A percentile compares a stretch with the other conserved stretches of the same genome.
Evolutionary conservation across 2,888 invertebrate genomes (phyloP).

Genomic region (Neuroscelio doddi): DNA sequence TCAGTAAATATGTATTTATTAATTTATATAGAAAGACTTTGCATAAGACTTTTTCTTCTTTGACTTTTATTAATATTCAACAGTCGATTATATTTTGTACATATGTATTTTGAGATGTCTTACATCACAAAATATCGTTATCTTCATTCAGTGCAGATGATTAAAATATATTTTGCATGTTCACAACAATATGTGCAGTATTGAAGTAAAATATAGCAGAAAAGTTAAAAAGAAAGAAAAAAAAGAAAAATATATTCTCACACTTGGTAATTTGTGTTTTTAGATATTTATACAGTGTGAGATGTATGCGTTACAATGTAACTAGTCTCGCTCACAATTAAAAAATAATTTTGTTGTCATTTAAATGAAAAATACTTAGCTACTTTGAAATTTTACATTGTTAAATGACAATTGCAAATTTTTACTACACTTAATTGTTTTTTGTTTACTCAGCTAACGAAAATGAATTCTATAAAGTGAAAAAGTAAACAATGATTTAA

Average conservation of each 20-base stretch:
- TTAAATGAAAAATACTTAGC: background rate
- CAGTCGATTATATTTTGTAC: background rate
- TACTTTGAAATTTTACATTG: background rate
- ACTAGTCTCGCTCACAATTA: constrained; percentile 5
- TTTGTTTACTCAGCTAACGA: background rate
- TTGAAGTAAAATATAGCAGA: too few species aligned
- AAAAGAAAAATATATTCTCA: background rate
- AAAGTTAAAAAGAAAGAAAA: background rate
- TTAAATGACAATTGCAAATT: background rate
- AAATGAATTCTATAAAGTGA: background rate
- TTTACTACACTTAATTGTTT: background rate
- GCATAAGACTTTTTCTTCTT: background rate
- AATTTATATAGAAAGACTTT: background rate
- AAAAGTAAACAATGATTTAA: background rate
- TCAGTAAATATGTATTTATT: background rate
- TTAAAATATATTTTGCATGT: background rate
- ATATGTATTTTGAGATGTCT: background rate
- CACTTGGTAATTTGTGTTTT: background rate
- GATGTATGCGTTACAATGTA: constrained; percentile 1
- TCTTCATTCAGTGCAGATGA: too few species aligned
- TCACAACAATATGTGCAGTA: background rate
- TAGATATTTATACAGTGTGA: background rate
- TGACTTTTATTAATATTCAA: too few species aligned
- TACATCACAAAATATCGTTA: too few species aligned
- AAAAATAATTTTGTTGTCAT: background rate